These are phyloP conservation scores for Polyommatus icarus DNA, from an alignment of 2,888 invertebrate species.

Conservation along the genomic window DNA sequence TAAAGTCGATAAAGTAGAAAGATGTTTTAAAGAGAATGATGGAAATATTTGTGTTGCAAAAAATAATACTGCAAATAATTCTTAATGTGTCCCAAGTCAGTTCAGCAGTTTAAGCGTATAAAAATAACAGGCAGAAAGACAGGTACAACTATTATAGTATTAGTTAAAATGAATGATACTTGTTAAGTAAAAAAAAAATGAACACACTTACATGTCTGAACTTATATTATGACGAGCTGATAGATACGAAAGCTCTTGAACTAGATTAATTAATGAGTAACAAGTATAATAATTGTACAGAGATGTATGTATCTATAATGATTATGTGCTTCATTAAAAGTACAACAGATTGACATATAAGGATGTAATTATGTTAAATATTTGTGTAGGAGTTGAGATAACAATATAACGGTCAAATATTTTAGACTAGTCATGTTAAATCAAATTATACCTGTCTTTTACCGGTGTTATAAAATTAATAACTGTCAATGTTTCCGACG, in stretches of 20 bases:
- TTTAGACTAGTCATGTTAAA: conserved; percentile 1
- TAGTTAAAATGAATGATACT: background rate
- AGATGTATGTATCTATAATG: background rate
- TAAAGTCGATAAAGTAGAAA: background rate
- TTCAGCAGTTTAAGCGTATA: background rate
- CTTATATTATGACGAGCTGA: background rate
- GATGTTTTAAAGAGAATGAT: background rate
- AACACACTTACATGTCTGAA: background rate
- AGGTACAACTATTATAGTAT: background rate
- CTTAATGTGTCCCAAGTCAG: background rate
- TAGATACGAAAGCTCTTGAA: conserved; percentile 10
- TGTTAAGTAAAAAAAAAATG: too few species aligned
- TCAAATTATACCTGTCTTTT: conserved; percentile 10
- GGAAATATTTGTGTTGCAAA: background rate
- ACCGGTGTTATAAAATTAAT: conserved; percentile 1
- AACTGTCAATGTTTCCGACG: conserved; percentile 5
- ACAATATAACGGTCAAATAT: conserved; percentile 3
- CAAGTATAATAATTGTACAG: background rate
- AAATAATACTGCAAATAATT: background rate
- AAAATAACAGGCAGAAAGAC: background rate
- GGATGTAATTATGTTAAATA: conserved; percentile 12
- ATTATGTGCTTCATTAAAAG: background rate
- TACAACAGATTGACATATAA: background rate
- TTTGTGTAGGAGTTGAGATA: conserved; percentile 6
- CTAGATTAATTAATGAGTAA: conserved; percentile 14